Evolutionary conservation across 1,140 invertebrate species (phyloP), one percentile per base, ranked within the genome.

Genomic region (Onthophagus taurus): DNA sequence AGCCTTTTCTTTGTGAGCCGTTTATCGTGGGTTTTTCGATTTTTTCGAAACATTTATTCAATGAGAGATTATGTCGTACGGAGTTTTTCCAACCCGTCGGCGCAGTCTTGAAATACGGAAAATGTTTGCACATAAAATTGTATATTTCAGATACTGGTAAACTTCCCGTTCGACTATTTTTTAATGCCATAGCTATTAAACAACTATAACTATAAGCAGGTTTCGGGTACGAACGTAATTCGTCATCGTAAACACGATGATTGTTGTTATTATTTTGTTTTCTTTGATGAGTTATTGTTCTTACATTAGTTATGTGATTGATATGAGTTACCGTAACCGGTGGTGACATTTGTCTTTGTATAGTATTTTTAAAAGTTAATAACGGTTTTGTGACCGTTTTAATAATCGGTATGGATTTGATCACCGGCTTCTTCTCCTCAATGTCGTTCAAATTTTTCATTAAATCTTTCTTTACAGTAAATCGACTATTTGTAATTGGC

Each of bases 21-120:
- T 84, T 86, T 18, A 80, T 76, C 0, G 81, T 80, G 1, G 89
- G 85, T 56, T 94, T 93, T 58, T 96, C 92, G 43, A 96, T 94
- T 66, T 97, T 97, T 63, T 95, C 91, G 68, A 97, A 97, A 69
- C 92, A 96, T 68, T 97, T 97, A 69, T 97, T 97, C 45, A 97
- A 66, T 48, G 90, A 95, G 34, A 97, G 68, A 70, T 97, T 97
- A 63, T 97, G 94, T 48, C 93, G 73, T 1, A 97, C 93, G 1
- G 91, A 95, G 65, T 96, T 97, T 70, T 97, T 97, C 93, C 93
- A 97, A 12, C 92, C 93, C 63, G 87, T 92, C 29, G 92, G 91
- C 2, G 93, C 93, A 7, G 90, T 95, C 71, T 93, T 93, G 64
- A 96, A 97, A 65, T 96, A 97, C 2, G 93, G 93, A 64, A 97